Base-by-base conservation (phyloP, 2,113 vertebrate genomes). In the Lagopus leucura region DNA sequence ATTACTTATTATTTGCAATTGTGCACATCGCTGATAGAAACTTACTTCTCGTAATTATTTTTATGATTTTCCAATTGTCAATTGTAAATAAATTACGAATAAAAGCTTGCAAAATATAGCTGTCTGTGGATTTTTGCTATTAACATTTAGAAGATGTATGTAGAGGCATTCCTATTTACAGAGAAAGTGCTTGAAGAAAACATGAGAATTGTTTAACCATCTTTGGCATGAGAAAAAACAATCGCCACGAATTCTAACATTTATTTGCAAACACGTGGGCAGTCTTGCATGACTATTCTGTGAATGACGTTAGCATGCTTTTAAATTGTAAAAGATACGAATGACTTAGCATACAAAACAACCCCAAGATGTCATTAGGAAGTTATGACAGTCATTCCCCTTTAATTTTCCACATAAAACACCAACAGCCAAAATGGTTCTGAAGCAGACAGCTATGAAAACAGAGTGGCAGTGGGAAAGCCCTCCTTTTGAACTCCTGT, bases 341-440 rank as follows among this genome's bases (percentile, higher is more conserved):
- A 92, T 20, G 78, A 89, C 30, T 95, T 93, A 91, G 65, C 82
- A 84, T 91, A 92, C 72, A 82, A 91, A 92, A 88, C 55, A 83
- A 82, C 52, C 60, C 83, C 47, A 76, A 84, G 66, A 91, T 90
- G 83, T 90, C 88, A 91, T 80, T 85, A 92, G 73, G 79, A 89
- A 91, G 63, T 34, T 92, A 69, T 75, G 93, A 77, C 57, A 78
- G 80, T 82, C 75, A 58, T 80, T 90, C 77, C 13, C 58, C 79
- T 94, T 74, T 94, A 86, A 94, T 94, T 96, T 94, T 90, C 92
- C 67, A 73, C 54, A 58, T 61, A 88, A 93, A 94, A 60, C 77
- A 81, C 47, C 13, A 3, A 55, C 61, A 78, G 74, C 55, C 81
- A 81, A 85, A 89, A 69, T 65, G 74, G 57, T 50, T 95, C 38